Evolutionary conservation across 2,888 invertebrate genomes (phyloP).

Genomic region (Frankliniella intonsa): DNA sequence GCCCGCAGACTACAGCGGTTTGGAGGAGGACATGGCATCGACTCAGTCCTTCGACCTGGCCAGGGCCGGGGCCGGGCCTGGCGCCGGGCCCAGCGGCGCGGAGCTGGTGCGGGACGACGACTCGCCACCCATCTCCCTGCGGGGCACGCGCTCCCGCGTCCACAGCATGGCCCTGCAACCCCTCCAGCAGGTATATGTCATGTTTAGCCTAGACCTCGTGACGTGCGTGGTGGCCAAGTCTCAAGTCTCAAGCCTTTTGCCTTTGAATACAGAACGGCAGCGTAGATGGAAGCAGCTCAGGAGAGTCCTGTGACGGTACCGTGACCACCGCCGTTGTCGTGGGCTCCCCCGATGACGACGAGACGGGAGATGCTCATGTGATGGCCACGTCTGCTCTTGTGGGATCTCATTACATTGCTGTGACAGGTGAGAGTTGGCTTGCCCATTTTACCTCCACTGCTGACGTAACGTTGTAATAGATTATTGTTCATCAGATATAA

Average conservation of each 20-base stretch:
- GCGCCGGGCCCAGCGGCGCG: background rate
- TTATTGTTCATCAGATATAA: too few relatives aligned
- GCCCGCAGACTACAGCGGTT: background rate
- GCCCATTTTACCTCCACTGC: too few relatives aligned
- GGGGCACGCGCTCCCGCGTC: background rate
- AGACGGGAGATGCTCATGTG: conserved; percentile 32
- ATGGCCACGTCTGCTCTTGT: conserved; percentile 33
- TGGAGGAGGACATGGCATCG: background rate
- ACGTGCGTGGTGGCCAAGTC: too few relatives aligned
- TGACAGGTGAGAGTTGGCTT: conserved; percentile 55
- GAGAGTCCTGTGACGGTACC: conserved; percentile 33
- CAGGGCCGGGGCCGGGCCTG: background rate
- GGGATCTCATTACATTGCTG: conserved; percentile 57
- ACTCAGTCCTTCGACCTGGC: background rate
- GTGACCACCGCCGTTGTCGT: conserved; percentile 34
- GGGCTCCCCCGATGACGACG: conserved; percentile 36
- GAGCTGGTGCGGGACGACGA: background rate
- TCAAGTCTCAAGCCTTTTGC: background rate
- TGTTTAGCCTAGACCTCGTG: too few relatives aligned
- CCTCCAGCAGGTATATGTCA: background rate
- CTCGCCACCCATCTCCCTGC: conserved; percentile 3
- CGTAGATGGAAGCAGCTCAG: conserved; percentile 32
- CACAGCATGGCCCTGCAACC: background rate
- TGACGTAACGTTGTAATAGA: too few relatives aligned
- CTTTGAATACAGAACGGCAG: conserved; percentile 33